phyloP scores from a whole-genome alignment of 2,797 vertebrate genomes.

The Notolabrus celidotus region DNA sequence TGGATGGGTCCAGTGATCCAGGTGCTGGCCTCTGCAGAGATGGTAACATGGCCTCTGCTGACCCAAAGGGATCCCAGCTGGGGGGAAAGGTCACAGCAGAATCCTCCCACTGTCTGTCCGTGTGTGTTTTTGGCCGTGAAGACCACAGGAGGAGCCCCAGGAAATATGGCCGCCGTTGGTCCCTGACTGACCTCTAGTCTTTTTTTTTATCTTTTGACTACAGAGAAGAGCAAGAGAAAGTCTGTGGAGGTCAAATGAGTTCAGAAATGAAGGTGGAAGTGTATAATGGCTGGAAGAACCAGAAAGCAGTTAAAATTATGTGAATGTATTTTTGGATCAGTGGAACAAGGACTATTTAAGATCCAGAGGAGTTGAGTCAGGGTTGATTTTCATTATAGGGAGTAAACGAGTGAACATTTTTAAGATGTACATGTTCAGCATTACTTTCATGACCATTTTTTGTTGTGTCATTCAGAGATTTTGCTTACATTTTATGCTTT shows the following conservation, averaged over 20 bases:
- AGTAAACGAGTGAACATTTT: too few relatives aligned
- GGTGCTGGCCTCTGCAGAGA: slow-evolving; percentile 73
- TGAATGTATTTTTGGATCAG: background rate
- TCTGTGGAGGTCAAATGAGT: slow-evolving; percentile 50
- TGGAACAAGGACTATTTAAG: too few relatives aligned
- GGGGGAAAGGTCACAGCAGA: slow-evolving; percentile 73
- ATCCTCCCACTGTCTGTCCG: slow-evolving; percentile 80
- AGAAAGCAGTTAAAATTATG: background rate
- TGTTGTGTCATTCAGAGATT: too few relatives aligned
- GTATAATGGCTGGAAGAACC: background rate
- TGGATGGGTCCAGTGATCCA: slow-evolving; percentile 72
- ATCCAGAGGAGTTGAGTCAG: too few relatives aligned
- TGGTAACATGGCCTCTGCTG: slow-evolving; percentile 63
- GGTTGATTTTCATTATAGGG: too few relatives aligned
- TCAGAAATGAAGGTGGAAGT: slow-evolving; percentile 34
- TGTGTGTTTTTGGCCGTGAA: slow-evolving; percentile 74
- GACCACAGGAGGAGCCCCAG: slow-evolving; percentile 73
- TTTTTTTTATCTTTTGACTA: slow-evolving; percentile 63
- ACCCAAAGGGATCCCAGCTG: slow-evolving; percentile 65
- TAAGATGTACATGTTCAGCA: too few relatives aligned
- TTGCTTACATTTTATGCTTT: too few relatives aligned
- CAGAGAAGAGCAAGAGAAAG: slow-evolving; percentile 40
- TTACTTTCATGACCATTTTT: too few relatives aligned
- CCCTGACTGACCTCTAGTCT: slow-evolving; percentile 57
- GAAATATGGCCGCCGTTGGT: slow-evolving; percentile 68